Evolutionary conservation across 1,140 invertebrate genomes (phyloP).

Genomic region (Papilio machaon): DNA sequence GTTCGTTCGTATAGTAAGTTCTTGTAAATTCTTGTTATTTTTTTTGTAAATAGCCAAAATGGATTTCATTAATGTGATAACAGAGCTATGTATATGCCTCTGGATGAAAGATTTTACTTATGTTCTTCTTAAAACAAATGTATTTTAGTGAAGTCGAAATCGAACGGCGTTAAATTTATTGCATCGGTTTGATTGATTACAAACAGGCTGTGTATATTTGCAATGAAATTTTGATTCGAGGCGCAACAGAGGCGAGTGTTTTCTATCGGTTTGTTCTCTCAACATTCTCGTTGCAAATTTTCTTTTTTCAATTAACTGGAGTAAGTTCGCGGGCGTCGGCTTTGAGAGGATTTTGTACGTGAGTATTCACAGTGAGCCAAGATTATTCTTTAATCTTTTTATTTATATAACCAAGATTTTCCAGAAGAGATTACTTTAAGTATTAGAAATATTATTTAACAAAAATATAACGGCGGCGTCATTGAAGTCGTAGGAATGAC

Average conservation of each 20-base stretch:
- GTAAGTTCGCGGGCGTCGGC: constrained; percentile 31
- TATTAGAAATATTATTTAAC: constrained; percentile 15
- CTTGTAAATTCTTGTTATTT: too few species aligned
- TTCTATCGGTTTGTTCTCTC: constrained; percentile 30
- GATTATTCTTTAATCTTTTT: constrained; percentile 34
- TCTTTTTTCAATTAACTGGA: constrained; percentile 33
- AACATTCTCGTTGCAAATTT: constrained; percentile 30
- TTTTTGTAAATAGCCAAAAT: too few species aligned
- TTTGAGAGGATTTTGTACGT: constrained; percentile 35
- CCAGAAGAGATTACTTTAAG: neutral
- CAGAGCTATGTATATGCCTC: neutral
- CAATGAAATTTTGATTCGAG: constrained; percentile 29
- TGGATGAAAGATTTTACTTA: neutral
- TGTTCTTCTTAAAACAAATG: neutral
- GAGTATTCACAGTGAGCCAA: constrained; percentile 26
- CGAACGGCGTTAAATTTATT: constrained; percentile 36
- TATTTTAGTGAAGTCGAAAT: constrained; percentile 20
- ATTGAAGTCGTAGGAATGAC: neutral
- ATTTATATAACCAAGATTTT: constrained; percentile 28
- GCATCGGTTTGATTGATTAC: constrained; percentile 22
- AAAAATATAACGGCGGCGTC: neutral
- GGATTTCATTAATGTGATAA: neutral
- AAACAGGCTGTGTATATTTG: constrained; percentile 30
- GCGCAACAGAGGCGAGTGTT: constrained; percentile 19
- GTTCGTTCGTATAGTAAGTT: neutral